phyloP scores from a whole-genome alignment of 1,140 invertebrate species.

The Hycleus phaleratus region DNA sequence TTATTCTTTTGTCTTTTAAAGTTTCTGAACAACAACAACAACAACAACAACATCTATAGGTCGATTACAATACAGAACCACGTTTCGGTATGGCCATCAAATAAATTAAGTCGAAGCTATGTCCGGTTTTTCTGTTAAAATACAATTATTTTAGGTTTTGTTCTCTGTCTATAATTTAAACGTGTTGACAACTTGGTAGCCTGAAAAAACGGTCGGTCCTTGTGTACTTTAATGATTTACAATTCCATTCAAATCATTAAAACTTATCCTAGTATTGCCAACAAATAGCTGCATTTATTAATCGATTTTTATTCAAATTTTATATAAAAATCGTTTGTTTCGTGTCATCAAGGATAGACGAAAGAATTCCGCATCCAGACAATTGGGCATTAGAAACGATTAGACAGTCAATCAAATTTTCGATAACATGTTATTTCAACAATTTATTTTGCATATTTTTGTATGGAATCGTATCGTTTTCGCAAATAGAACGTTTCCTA shows the following conservation, averaged over 20 bases:
- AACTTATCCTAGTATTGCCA: background rate
- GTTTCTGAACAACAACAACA: conserved; percentile 1
- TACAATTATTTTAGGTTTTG: background rate
- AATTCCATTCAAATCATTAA: conserved; percentile 2
- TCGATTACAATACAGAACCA: conserved; percentile 7
- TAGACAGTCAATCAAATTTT: conserved; percentile 15
- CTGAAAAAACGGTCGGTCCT: conserved; percentile 4
- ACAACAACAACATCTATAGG: background rate
- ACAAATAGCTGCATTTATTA: background rate
- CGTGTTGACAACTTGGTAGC: conserved; percentile 12
- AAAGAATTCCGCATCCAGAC: background rate
- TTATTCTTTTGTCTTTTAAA: conserved; percentile 1
- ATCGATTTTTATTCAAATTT: no score
- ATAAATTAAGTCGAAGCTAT: conserved; percentile 2
- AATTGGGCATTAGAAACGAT: background rate
- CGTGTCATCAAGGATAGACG: background rate
- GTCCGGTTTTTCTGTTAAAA: conserved; percentile 11
- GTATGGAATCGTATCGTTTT: conserved; percentile 4
- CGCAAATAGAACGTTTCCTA: background rate
- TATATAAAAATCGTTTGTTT: no score
- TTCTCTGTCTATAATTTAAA: conserved; percentile 5
- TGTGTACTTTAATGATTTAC: conserved; percentile 3
- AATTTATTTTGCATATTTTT: conserved; percentile 13
- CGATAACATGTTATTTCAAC: conserved; percentile 14
- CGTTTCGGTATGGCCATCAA: conserved; percentile 8